Evolutionary conservation across 2,888 invertebrate species (phyloP).

Genomic region (Pediacus dermestoides): DNA sequence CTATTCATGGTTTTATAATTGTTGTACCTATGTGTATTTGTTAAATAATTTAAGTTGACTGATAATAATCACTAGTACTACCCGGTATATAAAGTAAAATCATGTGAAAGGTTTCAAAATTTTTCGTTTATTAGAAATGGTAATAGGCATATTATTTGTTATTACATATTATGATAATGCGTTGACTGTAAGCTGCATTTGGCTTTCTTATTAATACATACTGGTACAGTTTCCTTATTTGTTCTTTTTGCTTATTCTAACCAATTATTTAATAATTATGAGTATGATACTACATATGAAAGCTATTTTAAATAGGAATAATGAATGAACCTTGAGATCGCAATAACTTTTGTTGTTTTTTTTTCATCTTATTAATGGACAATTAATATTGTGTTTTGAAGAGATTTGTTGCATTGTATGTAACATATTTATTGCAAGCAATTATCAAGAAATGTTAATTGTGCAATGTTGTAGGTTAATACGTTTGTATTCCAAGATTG

Average conservation of each 20-base stretch:
- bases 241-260: no score
- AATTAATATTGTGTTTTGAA: no score
- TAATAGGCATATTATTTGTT: background rate
- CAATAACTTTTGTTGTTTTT: background rate
- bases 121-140: background rate
- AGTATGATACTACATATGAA: no score
- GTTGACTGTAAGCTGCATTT: no score
- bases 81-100: constrained; percentile 31
- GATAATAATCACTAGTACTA: constrained; percentile 16
- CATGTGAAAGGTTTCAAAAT: constrained; percentile 26
- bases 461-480: no score
- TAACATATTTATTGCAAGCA: no score
- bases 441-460: no score
- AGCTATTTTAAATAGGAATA: constrained; percentile 2
- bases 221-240: constrained; percentile 5
- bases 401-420: no score
- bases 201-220: constrained; percentile 2
- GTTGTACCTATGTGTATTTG: constrained; percentile 16
- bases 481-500: no score
- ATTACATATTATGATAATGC: constrained; percentile 9
- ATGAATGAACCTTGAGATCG: constrained; percentile 4
- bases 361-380: no score
- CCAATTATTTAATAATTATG: constrained; percentile 2
- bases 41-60: constrained; percentile 30
- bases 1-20: constrained; percentile 34